Conservation (phyloP, 2,888 invertebrate genomes). For the Caprella mutica region DNA sequence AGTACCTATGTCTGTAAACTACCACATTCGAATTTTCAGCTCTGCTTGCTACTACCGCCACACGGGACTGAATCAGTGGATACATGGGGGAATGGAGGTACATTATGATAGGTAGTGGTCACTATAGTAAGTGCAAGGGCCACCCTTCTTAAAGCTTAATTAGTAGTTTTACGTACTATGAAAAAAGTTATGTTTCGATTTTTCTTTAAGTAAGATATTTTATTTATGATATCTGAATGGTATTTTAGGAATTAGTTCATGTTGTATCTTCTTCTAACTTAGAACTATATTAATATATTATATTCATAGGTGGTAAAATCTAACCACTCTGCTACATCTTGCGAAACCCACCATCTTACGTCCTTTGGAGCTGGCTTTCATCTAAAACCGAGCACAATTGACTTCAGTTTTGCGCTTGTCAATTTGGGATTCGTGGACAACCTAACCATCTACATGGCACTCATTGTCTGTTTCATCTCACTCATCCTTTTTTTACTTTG, state of each 20-base stretch:
- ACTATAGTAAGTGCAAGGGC: no score
- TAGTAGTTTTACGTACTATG: no score
- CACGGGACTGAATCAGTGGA: slow-evolving; percentile 36
- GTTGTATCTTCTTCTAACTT: no score
- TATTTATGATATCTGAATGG: no score
- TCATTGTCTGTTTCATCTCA: slow-evolving; percentile 40
- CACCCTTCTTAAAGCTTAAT: no score
- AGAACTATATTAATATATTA: no score
- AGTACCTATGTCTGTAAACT: slow-evolving; percentile 35
- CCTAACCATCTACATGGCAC: slow-evolving; percentile 43
- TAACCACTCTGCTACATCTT: slow-evolving; percentile 1
- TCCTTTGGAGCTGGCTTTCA: slow-evolving; percentile 44
- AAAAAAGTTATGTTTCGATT: no score
- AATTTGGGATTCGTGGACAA: slow-evolving; percentile 43
- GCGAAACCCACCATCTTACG: slow-evolving; percentile 40
- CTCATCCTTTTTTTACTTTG: slow-evolving; percentile 42
- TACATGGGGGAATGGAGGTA: slow-evolving; percentile 37
- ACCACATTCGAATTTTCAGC: slow-evolving; percentile 39
- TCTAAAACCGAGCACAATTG: slow-evolving; percentile 44
- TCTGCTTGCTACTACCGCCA: slow-evolving; percentile 41
- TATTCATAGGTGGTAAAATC: slow-evolving; percentile 24
- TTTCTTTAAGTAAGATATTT: no score
- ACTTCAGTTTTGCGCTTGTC: slow-evolving; percentile 44
- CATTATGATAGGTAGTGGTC: no score
- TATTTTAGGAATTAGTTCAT: no score